Base-by-base conservation (phyloP, 92 coral and sea anemone genomes). In the Plumapathes pennacea region DNA sequence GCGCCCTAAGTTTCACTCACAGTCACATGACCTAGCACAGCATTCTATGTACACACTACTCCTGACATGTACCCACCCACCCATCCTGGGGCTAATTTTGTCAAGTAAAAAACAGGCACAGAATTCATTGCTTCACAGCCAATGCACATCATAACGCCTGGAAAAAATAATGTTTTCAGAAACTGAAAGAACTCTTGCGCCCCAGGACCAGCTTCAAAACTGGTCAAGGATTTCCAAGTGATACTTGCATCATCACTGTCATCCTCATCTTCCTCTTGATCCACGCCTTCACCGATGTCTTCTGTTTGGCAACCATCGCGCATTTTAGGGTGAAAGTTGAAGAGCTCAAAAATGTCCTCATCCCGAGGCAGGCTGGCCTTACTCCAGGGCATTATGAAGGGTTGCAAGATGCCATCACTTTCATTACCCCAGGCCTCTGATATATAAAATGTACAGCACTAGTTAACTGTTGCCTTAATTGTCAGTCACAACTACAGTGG, bases 21-120 rank as follows among this genome's bases (percentile, higher is more conserved):
- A n/a, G n/a, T n/a, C n/a, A n/a, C n/a, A n/a, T n/a, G n/a, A n/a
- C n/a, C n/a, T n/a, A n/a, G n/a, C n/a, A n/a, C n/a, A n/a, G n/a
- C n/a, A 20, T 10, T 49, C 32, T 20, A 64, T 20, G 73, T 65
- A 32, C 60, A 50, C 31, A 37, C 39, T 6, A 65, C 62, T 9
- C 40, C 13, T 15, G 86, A 38, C 37, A 79, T 36, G 2, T 57
- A 26, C 14, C 86, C 86, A 17, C 86, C 86, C 60, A 79, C 86
- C 86, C 81, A 79, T 17, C 81, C 86, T 19, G 86, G 81, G 44
- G 81, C 55, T 29, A 79, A 42, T 46, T 57, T 41, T 62, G 81
- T 75, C 22, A 78, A 28, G 21, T 71, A 50, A 24, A 78, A 57
- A 23, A 67, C 57, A 0, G 65, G 67, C 5, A 78, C 81, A 20